Conservation (phyloP, 2,888 invertebrate genomes). For the Plagodis pulveraria region DNA sequence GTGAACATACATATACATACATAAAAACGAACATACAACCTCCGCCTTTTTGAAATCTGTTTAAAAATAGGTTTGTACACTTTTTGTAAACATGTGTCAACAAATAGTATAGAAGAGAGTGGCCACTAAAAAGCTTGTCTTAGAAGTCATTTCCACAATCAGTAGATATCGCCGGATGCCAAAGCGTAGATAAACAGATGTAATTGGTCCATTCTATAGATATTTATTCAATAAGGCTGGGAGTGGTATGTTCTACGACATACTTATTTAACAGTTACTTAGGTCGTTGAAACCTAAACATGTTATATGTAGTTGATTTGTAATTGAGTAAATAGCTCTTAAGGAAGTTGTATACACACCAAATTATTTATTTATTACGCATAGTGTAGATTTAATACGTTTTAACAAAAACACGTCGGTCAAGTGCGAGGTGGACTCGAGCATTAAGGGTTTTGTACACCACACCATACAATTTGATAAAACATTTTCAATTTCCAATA, state of each 20-base stretch:
- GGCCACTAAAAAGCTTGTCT: slow-evolving; percentile 19
- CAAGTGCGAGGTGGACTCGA: no score
- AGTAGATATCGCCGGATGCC: slow-evolving; percentile 26
- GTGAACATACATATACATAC: no score
- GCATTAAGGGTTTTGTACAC: no score
- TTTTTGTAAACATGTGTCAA: slow-evolving; percentile 1
- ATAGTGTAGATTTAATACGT: no score
- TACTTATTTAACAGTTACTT: slow-evolving; percentile 3
- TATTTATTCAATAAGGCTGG: slow-evolving; percentile 28
- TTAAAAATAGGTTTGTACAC: background rate
- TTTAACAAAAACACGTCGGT: no score
- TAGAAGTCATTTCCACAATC: slow-evolving; percentile 16
- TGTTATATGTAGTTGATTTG: background rate
- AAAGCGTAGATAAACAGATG: slow-evolving; percentile 28
- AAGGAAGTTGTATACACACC: no score
- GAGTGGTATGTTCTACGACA: slow-evolving; percentile 9
- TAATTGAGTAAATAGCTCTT: background rate
- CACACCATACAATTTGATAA: no score
- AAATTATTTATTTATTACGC: background rate
- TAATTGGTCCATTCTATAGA: slow-evolving; percentile 31
- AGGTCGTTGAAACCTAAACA: background rate
- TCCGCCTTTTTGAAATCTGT: background rate
- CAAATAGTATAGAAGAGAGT: slow-evolving; percentile 10
- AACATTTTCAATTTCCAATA: no score
- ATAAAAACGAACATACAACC: no score